Evolutionary conservation across 2,797 vertebrate species (phyloP), one percentile per base, ranked within the genome.

Genomic region (Kryptopterus vitreolus): DNA sequence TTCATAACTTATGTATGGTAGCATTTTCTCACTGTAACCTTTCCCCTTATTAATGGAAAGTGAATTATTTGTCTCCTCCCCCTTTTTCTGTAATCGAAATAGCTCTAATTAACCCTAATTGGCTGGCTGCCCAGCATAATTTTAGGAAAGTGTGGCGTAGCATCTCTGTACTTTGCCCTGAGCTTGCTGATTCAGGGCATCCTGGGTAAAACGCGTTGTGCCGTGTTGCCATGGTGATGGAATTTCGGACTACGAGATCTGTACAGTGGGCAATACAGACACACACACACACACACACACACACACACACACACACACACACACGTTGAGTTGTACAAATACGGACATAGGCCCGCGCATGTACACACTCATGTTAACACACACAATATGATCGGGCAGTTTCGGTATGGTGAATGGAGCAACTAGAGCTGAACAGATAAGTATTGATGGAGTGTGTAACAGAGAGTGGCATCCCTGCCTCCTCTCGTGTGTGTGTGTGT

Each of bases 351-450:
- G 16, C 13, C 46, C 13, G 8, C 4, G 4, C 11, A 66, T 46
- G 63, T 3, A 24, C 13, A 10, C 26, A 16, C 43, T 18, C 8
- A 29, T 69, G 43, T 66, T n/a, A 29, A 70, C n/a, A 50, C 46
- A 63, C 20, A 81, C 70, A 33, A 38, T 73, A 82, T 48, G 63
- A 33, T 72, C 5, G 18, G 33, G 7, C 24, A 59, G 38, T 13
- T 26, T 29, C n/a, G 12, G 22, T 61, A 73, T 33, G 24, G 79
- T 33, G 77, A 81, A 69, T 68, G 85, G 85, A 81, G 82, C 90
- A 91, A 90, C 85, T 91, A 85, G 84, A 88, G 77, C 86, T 83
- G 88, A 90, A 93, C 90, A 91, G 89, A 92, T 90, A 78, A 55
- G 62, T 89, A 93, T 92, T 90, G 90, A 93, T 92, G 84, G 53